phyloP scores from a whole-genome alignment of 1,140 invertebrate species.

The Bombus sylvicola region DNA sequence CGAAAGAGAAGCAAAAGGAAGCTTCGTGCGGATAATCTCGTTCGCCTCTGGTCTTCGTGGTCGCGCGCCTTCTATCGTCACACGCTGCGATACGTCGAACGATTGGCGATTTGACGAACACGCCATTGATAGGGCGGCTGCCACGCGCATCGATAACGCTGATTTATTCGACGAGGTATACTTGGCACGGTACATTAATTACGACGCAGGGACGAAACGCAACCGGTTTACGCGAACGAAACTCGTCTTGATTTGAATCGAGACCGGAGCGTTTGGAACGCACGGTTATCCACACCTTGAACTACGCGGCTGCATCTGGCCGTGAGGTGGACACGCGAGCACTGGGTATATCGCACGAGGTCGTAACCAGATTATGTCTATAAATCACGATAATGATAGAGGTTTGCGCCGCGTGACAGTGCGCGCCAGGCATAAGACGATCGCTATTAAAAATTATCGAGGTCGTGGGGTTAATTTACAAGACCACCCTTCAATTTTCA shows the following conservation, averaged over 20 bases:
- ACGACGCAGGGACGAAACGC: neutral
- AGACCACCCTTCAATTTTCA: too few relatives aligned
- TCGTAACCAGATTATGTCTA: neutral
- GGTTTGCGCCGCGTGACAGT: neutral
- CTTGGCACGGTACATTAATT: slow-evolving; percentile 1
- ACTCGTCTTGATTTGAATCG: neutral
- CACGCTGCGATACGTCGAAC: too few relatives aligned
- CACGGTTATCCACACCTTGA: slow-evolving; percentile 28
- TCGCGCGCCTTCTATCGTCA: too few relatives aligned
- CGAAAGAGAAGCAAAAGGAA: too few relatives aligned
- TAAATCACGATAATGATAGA: slow-evolving; percentile 4
- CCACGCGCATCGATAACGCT: slow-evolving; percentile 17
- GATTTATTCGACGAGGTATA: slow-evolving; percentile 9
- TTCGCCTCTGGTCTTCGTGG: too few relatives aligned
- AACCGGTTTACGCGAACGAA: slow-evolving; percentile 19
- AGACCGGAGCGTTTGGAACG: neutral
- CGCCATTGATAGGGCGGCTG: neutral
- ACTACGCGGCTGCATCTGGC: slow-evolving; percentile 22
- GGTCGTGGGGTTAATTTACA: too few relatives aligned
- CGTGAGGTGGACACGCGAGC: too few relatives aligned
- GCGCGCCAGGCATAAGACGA: too few relatives aligned
- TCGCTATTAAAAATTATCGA: neutral
- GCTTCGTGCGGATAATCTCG: too few relatives aligned
- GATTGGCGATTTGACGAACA: neutral
- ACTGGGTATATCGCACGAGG: neutral